phyloP scores from a whole-genome alignment of 2,888 invertebrate species.

The Orchesellides sinensis region DNA sequence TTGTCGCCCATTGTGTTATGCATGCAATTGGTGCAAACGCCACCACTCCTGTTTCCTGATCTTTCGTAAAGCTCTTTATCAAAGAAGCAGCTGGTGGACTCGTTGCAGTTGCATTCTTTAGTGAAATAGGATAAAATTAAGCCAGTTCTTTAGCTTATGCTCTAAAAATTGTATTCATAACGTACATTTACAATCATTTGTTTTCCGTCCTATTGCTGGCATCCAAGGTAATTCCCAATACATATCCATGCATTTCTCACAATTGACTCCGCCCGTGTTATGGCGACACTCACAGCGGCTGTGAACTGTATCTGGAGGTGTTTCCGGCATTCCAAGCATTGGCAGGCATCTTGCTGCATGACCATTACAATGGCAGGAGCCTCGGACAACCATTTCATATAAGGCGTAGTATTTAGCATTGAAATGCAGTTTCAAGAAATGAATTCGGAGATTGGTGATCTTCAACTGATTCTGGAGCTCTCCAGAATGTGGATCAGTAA shows the following conservation, averaged over 20 bases:
- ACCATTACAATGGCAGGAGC: constrained; percentile 99
- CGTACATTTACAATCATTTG: constrained; percentile 94
- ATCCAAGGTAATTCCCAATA: constrained; percentile 99
- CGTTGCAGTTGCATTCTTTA: constrained; percentile 95
- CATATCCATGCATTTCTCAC: constrained; percentile 97
- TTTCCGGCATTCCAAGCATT: constrained; percentile 84
- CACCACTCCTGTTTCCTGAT: constrained; percentile 94
- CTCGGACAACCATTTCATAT: constrained; percentile 97
- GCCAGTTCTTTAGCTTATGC: too few species aligned
- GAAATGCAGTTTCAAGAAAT: constrained; percentile 97
- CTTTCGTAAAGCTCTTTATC: constrained; percentile 94
- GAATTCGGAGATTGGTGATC: constrained; percentile 97
- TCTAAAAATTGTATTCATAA: constrained; percentile 34
- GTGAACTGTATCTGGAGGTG: constrained; percentile 93
- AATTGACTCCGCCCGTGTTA: constrained; percentile 97
- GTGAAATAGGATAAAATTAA: neutral
- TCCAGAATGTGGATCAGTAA: constrained; percentile 95
- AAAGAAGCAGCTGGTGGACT: constrained; percentile 95
- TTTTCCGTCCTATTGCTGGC: constrained; percentile 95
- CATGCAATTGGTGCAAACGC: constrained; percentile 97
- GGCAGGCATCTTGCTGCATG: constrained; percentile 96
- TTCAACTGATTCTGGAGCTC: constrained; percentile 97
- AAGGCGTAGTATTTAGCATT: constrained; percentile 99
- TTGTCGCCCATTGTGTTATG: constrained; percentile 98
- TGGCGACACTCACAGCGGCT: constrained; percentile 98